These are phyloP conservation scores for Spinibarbus caldwelli DNA, from an alignment of 2,797 vertebrate species.

Conservation along the genomic window DNA sequence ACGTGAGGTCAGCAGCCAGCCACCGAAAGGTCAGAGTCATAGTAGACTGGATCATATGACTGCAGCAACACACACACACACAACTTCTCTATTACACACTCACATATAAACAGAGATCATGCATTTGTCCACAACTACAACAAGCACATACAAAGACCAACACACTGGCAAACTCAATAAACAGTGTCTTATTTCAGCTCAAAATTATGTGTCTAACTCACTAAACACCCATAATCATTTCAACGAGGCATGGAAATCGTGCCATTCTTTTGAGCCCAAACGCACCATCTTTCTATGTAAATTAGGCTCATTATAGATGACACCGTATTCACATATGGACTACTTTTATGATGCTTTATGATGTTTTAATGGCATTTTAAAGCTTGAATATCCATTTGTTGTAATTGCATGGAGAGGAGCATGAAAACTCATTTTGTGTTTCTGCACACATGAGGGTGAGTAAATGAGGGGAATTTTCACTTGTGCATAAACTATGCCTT, in stretches of 20 bases:
- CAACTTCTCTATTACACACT: conserved; percentile 44
- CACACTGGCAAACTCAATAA: not conserved
- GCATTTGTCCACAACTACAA: not conserved
- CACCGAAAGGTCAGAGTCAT: conserved; percentile 77
- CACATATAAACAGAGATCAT: conserved; percentile 21
- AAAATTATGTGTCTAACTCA: not conserved
- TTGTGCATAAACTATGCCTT: not conserved
- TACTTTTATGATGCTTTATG: not conserved
- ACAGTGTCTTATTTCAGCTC: not conserved
- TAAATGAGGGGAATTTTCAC: conserved; percentile 1
- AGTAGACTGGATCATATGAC: conserved; percentile 76
- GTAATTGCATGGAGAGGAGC: not conserved
- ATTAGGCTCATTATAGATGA: not conserved
- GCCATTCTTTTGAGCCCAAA: not conserved
- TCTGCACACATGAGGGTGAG: not conserved
- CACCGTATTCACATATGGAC: not conserved
- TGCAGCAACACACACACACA: conserved; percentile 51
- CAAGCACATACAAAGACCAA: not conserved
- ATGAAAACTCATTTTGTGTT: not conserved
- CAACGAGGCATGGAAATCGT: not conserved
- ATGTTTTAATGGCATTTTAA: not conserved
- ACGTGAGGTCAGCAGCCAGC: conserved; percentile 64
- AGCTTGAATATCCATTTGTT: not conserved
- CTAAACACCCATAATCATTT: not conserved
- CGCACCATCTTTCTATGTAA: not conserved